These are phyloP conservation scores for Drosophila affinis DNA, from an alignment of 2,888 invertebrate genomes.

Conservation along the genomic window DNA sequence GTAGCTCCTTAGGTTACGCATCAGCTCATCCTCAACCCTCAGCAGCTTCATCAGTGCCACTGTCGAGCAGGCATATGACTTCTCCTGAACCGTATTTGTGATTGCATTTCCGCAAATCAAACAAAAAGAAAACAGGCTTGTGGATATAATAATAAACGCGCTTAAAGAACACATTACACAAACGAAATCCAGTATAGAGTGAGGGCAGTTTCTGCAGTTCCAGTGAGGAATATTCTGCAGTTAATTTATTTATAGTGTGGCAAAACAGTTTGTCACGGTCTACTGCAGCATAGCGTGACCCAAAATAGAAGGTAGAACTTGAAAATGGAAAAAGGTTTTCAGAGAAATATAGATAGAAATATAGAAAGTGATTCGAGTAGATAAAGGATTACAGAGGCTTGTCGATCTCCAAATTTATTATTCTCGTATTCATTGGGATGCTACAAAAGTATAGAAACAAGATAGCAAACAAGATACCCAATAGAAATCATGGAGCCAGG, in stretches of 20 bases:
- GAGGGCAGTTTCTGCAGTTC: too few relatives aligned
- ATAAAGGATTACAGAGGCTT: background rate
- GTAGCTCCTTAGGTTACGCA: slow-evolving; percentile 33
- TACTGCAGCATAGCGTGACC: background rate
- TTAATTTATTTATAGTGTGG: background rate
- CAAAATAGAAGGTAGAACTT: background rate
- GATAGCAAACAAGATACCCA: background rate
- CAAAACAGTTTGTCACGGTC: background rate
- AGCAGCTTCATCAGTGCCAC: slow-evolving; percentile 25
- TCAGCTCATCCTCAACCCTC: slow-evolving; percentile 27
- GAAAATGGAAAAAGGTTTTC: too few relatives aligned
- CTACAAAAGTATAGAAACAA: background rate
- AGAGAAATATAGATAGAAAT: too few relatives aligned
- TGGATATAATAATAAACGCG: background rate
- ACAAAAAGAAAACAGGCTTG: background rate
- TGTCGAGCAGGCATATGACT: slow-evolving; percentile 35
- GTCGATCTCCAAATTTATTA: background rate
- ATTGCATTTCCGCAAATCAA: background rate
- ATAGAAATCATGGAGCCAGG: background rate
- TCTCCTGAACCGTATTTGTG: background rate
- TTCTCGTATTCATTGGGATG: background rate
- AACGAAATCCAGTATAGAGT: background rate
- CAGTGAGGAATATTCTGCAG: background rate
- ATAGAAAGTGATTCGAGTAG: too few relatives aligned
- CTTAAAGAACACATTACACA: slow-evolving; percentile 2